These are phyloP conservation scores for Leptobrachium ailaonicum DNA, from an alignment of 2,113 vertebrate genomes.

Conservation along the genomic window DNA sequence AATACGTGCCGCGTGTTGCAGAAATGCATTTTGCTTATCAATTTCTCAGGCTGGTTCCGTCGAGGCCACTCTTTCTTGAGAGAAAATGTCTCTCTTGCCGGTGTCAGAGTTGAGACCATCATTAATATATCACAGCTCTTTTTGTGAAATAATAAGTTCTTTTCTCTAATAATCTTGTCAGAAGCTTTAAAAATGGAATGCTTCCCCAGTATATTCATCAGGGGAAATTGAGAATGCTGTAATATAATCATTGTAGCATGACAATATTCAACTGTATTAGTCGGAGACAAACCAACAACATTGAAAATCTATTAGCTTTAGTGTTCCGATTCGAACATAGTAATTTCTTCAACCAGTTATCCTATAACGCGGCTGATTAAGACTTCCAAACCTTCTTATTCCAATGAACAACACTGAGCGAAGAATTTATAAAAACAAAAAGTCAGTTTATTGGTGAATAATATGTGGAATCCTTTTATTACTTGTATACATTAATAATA, in stretches of 20 bases:
- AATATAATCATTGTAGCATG: background rate
- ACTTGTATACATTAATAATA: no score
- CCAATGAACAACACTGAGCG: background rate
- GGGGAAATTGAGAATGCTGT: background rate
- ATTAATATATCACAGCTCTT: constrained; percentile 6
- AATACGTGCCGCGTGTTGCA: constrained; percentile 6
- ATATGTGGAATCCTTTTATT: no score
- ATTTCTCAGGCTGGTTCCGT: constrained; percentile 15
- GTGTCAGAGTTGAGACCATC: background rate
- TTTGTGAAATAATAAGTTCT: background rate
- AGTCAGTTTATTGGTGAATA: no score
- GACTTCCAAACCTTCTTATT: background rate
- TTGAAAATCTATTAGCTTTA: constrained; percentile 5
- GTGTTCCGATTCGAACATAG: background rate
- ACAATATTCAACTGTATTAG: constrained; percentile 7
- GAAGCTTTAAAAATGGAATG: constrained; percentile 1
- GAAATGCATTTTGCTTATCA: background rate
- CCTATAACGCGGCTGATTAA: background rate
- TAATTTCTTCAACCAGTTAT: constrained; percentile 26
- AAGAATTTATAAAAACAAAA: background rate
- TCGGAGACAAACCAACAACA: constrained; percentile 11
- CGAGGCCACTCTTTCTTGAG: background rate
- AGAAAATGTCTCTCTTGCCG: background rate
- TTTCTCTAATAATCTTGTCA: constrained; percentile 11
- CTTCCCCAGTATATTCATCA: constrained; percentile 9